These are phyloP conservation scores for Meriones psammophilus DNA, from an alignment of 2,797 vertebrate genomes.

Conservation along the genomic window DNA sequence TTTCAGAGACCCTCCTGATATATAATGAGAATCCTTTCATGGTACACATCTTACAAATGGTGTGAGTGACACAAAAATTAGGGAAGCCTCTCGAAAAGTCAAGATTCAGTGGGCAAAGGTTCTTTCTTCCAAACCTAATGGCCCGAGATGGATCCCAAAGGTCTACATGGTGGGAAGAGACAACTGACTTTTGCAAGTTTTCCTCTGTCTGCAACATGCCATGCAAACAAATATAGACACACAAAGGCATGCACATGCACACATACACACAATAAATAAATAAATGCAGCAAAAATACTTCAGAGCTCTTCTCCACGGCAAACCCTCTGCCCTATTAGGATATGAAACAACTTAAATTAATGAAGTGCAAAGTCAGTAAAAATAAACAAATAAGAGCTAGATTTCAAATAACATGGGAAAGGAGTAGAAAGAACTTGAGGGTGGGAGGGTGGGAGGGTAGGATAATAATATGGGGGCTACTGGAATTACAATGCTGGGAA, in stretches of 20 bases:
- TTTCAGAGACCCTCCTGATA: neutral
- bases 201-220: neutral
- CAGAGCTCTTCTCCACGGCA: neutral
- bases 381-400: neutral
- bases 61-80: neutral
- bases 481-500: neutral
- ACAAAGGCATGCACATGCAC: neutral
- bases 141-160: neutral
- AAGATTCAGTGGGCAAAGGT: neutral
- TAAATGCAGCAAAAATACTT: neutral
- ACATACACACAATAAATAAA: neutral
- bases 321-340: neutral
- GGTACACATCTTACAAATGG: neutral
- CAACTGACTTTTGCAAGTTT: neutral
- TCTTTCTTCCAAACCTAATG: neutral
- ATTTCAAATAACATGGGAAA: neutral
- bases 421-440: neutral
- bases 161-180: neutral
- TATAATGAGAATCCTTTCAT: neutral
- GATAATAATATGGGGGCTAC: neutral
- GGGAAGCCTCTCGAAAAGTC: neutral
- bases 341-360: neutral
- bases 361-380: neutral
- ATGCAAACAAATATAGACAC: neutral
- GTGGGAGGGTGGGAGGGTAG: neutral